Percentiles rank a stretch among this genome's conserved stretches.
Conservation (phyloP, 2,113 vertebrate genomes). For the Gnathonemus echidnorhynchus region DNA sequence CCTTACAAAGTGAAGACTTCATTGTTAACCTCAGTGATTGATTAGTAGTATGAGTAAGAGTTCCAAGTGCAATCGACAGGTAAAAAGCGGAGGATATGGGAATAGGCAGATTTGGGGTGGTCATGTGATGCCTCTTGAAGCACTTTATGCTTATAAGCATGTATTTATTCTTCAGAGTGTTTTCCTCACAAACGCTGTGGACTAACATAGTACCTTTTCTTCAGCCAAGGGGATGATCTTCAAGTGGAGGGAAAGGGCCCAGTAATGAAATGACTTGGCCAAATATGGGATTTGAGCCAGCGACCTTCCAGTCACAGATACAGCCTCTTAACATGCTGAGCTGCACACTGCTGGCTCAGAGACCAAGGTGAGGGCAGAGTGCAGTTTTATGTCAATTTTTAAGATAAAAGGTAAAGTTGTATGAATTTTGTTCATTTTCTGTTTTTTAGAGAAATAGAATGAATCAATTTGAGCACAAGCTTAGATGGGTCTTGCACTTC, state of each 20-base stretch:
- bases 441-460: background rate
- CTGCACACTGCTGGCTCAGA: background rate
- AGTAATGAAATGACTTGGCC: background rate
- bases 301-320: background rate
- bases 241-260: background rate
- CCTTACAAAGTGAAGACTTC: background rate
- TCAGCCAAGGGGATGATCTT: background rate
- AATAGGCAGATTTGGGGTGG: background rate
- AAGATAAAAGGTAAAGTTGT: background rate
- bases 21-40: background rate
- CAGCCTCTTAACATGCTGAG: background rate
- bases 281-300: background rate
- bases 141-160: background rate
- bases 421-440: background rate
- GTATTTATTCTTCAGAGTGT: background rate
- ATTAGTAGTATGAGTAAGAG: background rate
- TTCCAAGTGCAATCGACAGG: background rate
- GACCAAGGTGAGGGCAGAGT: background rate
- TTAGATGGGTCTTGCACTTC: background rate
- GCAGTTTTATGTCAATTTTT: background rate
- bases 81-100: background rate
- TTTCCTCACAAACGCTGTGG: background rate
- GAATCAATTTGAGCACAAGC: background rate
- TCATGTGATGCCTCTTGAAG: background rate
- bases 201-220: background rate